phyloP scores from a whole-genome alignment of 1,140 invertebrate species.

The Yoshiicerus persimilis region DNA sequence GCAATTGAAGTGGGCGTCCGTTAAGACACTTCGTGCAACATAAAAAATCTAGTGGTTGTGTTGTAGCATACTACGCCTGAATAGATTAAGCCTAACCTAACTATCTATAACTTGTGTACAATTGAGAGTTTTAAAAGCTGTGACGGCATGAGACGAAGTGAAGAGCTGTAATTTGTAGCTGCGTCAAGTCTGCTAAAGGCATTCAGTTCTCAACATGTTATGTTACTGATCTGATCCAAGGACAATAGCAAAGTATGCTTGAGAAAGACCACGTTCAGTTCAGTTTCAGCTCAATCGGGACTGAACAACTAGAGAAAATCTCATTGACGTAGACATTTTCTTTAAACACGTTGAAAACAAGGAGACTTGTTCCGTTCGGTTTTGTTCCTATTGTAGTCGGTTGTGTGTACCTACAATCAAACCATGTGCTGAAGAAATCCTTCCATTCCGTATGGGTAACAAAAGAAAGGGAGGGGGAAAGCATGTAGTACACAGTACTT shows the following conservation, averaged over 20 bases:
- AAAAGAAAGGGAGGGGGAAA: not conserved
- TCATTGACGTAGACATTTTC: not conserved
- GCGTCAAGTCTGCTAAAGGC: not conserved
- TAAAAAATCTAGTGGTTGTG: not conserved
- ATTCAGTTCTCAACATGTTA: not conserved
- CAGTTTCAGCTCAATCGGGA: not conserved
- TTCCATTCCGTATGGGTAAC: not conserved
- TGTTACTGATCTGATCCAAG: not conserved
- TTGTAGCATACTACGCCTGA: not conserved
- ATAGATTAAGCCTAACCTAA: not conserved
- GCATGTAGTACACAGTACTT: too few relatives aligned
- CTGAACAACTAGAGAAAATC: not conserved
- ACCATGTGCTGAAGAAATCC: not conserved
- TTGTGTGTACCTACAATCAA: not conserved
- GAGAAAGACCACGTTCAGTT: not conserved
- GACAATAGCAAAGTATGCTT: not conserved
- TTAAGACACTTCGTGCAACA: not conserved
- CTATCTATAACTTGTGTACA: not conserved
- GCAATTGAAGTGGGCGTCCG: not conserved
- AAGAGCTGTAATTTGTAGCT: slow-evolving; percentile 9
- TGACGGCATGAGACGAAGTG: not conserved
- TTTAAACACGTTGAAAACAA: not conserved
- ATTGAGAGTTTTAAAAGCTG: not conserved
- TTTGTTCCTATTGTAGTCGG: not conserved
- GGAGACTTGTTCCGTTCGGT: not conserved